Percentiles rank a stretch among this genome's conserved stretches.
These are phyloP conservation scores for Zeugodacus cucurbitae DNA, from an alignment of 1,140 invertebrate species.

Conservation along the genomic window DNA sequence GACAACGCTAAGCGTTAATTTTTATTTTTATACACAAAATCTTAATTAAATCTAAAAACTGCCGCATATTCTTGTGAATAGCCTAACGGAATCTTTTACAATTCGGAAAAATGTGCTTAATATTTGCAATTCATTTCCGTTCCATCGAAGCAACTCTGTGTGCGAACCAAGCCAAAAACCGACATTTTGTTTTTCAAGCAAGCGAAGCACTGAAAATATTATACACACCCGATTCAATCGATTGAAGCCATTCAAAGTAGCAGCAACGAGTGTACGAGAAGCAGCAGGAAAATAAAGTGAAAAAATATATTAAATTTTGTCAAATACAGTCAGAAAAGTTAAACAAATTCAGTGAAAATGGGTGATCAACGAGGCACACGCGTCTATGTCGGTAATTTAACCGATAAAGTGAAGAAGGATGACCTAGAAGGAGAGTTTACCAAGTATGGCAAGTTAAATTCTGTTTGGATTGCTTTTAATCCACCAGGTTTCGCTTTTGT, in stretches of 20 bases:
- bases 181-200: constrained; percentile 28
- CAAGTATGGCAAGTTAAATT: constrained; percentile 93
- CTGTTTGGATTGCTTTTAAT: constrained; percentile 95
- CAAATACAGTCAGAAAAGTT: neutral
- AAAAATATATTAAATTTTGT: neutral
- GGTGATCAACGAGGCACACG: constrained; percentile 73
- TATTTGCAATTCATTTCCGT: neutral
- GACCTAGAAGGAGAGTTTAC: constrained; percentile 87
- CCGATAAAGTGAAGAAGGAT: constrained; percentile 86
- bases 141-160: neutral
- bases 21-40: too few relatives aligned
- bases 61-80: too few relatives aligned
- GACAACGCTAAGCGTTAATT: too few relatives aligned
- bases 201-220: constrained; percentile 21
- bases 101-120: constrained; percentile 1
- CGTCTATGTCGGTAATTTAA: constrained; percentile 86
- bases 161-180: constrained; percentile 1
- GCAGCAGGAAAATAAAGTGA: constrained; percentile 22
- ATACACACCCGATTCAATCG: constrained; percentile 44
- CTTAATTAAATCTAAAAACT: too few relatives aligned
- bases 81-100: neutral
- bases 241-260: constrained; percentile 26
- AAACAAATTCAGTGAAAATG: constrained; percentile 51
- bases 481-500: constrained; percentile 98
- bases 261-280: neutral